Conservation (phyloP, 92 coral and sea anemone species). For the Zoanthus gigantus region DNA sequence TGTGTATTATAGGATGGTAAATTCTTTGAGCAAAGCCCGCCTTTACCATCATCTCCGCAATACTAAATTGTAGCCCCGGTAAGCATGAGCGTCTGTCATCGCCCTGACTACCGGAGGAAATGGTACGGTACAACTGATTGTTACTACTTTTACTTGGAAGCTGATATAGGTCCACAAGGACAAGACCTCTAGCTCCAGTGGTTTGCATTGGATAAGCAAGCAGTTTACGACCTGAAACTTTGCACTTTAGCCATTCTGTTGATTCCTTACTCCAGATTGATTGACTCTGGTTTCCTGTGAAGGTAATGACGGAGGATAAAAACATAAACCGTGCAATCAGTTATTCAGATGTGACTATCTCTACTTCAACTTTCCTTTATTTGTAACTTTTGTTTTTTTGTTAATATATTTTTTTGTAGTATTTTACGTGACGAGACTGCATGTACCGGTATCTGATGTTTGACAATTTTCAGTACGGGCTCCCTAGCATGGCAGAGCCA, state of each 20-base stretch:
- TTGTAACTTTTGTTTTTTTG: too few species aligned
- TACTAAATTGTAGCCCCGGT: conserved; percentile 74
- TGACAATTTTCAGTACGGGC: too few species aligned
- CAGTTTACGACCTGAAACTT: conserved; percentile 80
- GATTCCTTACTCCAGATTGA: conserved; percentile 78
- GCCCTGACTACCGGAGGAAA: not conserved
- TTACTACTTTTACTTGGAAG: conserved; percentile 13
- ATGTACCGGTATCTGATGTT: too few species aligned
- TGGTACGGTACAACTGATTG: not conserved
- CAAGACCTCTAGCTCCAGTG: conserved; percentile 52
- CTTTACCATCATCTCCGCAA: conserved; percentile 73
- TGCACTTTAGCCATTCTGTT: conserved; percentile 73
- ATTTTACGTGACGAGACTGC: too few species aligned
- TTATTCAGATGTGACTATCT: too few species aligned
- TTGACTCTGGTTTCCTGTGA: not conserved
- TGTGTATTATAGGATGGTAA: conserved; percentile 10
- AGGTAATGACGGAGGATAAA: not conserved
- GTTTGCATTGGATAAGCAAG: conserved; percentile 76
- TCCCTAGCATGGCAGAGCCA: too few species aligned
- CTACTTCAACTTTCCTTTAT: too few species aligned
- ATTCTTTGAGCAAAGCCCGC: conserved; percentile 76
- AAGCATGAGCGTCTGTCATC: not conserved
- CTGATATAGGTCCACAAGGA: conserved; percentile 72
- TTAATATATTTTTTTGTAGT: too few species aligned
- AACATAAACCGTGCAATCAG: not conserved